phyloP scores from a whole-genome alignment of 2,888 invertebrate species.

The Incurvaria masculella region DNA sequence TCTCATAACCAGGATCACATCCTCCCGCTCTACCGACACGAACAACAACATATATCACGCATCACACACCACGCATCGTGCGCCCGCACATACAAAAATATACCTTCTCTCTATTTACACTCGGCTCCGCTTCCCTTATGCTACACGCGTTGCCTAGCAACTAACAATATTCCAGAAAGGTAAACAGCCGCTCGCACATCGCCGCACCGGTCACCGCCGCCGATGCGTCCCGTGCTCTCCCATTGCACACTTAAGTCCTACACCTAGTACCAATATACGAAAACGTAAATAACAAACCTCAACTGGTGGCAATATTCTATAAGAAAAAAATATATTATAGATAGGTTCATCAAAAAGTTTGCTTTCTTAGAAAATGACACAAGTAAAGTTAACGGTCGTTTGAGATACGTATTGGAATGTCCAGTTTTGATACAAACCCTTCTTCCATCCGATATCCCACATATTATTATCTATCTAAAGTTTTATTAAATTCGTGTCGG shows the following conservation, averaged over 20 bases:
- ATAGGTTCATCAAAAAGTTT: not conserved
- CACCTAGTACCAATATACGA: not conserved
- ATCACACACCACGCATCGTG: conserved; percentile 1
- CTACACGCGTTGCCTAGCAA: not conserved
- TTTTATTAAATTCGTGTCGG: not conserved
- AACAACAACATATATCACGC: not conserved
- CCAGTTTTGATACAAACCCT: not conserved
- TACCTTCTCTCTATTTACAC: not conserved
- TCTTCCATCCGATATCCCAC: not conserved
- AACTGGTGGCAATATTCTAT: not conserved
- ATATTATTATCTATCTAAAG: not conserved
- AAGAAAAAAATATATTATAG: not conserved
- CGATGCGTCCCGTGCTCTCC: no score
- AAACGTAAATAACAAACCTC: not conserved
- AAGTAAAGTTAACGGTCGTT: not conserved
- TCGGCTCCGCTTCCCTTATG: not conserved
- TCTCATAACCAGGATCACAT: conserved; percentile 32
- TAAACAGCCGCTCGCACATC: no score
- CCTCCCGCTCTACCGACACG: conserved; percentile 16
- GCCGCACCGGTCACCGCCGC: no score
- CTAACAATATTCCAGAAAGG: not conserved
- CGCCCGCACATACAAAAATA: conserved; percentile 7
- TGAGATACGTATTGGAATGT: not conserved
- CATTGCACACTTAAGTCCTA: not conserved
- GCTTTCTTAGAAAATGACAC: not conserved